Conservation (phyloP, 2,113 vertebrate genomes). For the Ammodytes dubius region DNA sequence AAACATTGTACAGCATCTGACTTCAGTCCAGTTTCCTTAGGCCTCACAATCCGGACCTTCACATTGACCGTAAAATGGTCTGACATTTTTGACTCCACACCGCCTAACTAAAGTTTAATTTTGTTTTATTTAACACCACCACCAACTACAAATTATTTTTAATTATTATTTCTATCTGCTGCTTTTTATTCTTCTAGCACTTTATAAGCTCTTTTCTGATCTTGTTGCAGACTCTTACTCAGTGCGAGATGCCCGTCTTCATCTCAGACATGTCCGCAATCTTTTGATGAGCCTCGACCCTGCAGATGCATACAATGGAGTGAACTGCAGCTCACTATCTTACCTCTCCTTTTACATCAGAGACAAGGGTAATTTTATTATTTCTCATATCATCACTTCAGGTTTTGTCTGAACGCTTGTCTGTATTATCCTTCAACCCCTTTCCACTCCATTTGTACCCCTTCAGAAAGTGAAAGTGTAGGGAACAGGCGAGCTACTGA, state of each 20-base stretch:
- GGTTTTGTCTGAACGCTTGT: background rate
- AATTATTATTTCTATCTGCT: background rate
- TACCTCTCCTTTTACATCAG: slow-evolving; percentile 93
- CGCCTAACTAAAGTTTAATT: background rate
- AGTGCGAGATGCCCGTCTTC: slow-evolving; percentile 93
- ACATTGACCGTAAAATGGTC: background rate
- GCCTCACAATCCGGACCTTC: background rate
- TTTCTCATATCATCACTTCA: background rate
- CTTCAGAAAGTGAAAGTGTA: slow-evolving; percentile 86
- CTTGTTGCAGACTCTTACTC: slow-evolving; percentile 90
- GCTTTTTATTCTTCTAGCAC: background rate
- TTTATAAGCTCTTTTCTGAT: background rate
- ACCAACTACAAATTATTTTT: background rate
- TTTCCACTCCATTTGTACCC: background rate
- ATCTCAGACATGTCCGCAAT: slow-evolving; percentile 93
- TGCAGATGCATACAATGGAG: slow-evolving; percentile 93
- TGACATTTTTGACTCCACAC: background rate
- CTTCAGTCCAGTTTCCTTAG: background rate
- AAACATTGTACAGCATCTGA: background rate
- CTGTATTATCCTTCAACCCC: background rate
- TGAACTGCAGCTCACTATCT: slow-evolving; percentile 93
- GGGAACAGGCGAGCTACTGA: slow-evolving; percentile 85
- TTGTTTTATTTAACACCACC: background rate
- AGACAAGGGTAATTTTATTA: slow-evolving; percentile 71
- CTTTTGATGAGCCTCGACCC: slow-evolving; percentile 95